phyloP scores from a whole-genome alignment of 2,888 invertebrate species.

The Drosophila paranaensis region DNA sequence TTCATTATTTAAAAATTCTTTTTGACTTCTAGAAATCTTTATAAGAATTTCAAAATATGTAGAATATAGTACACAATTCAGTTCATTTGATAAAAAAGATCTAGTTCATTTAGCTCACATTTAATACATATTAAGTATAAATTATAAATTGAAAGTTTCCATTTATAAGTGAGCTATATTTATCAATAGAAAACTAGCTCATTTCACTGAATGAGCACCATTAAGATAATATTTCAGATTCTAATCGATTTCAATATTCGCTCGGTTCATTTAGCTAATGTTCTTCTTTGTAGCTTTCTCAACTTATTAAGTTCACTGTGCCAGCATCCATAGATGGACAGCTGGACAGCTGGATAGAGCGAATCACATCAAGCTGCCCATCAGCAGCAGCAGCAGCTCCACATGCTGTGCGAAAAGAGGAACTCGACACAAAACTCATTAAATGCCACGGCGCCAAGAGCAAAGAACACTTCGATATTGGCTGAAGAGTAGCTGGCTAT shows the following conservation, averaged over 20 bases:
- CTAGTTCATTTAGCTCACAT: background rate
- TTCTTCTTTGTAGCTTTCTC: slow-evolving; percentile 1
- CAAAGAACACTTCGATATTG: background rate
- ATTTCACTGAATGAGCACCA: background rate
- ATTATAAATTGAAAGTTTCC: too few species aligned
- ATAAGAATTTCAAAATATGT: too few species aligned
- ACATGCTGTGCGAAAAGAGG: slow-evolving; percentile 29
- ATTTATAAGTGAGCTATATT: background rate
- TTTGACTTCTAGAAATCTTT: too few species aligned
- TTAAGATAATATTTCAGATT: background rate
- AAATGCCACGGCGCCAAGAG: slow-evolving; percentile 22
- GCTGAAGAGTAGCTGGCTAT: slow-evolving; percentile 58
- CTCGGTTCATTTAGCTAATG: slow-evolving; percentile 2
- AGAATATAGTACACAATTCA: too few species aligned
- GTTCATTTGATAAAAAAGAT: too few species aligned
- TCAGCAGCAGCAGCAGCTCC: slow-evolving; percentile 20
- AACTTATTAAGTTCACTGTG: slow-evolving; percentile 20
- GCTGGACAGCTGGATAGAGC: background rate
- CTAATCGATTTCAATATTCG: slow-evolving; percentile 2
- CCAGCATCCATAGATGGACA: slow-evolving; percentile 8
- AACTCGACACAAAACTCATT: slow-evolving; percentile 46
- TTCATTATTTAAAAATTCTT: background rate
- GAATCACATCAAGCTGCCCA: slow-evolving; percentile 30
- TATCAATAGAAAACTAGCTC: background rate
- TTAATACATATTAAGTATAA: too few species aligned